A percentile compares a stretch with the other conserved stretches of the same genome.
These are phyloP conservation scores for Taurulus bubalis DNA, from an alignment of 2,113 vertebrate genomes.

Conservation along the genomic window DNA sequence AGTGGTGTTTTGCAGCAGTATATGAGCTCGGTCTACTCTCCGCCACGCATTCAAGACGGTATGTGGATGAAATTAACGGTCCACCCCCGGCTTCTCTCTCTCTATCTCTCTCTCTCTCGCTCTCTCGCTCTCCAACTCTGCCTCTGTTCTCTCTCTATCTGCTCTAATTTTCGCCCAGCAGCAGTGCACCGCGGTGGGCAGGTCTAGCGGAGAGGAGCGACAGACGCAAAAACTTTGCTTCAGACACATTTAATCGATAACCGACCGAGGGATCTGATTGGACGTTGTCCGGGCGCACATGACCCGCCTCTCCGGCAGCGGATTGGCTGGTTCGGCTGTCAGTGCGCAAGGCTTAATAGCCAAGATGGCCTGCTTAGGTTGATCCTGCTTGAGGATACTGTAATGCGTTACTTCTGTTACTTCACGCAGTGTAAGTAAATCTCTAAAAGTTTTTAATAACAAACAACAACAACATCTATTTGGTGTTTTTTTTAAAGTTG, in stretches of 20 bases:
- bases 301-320: slow-evolving; percentile 45
- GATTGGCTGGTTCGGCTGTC: slow-evolving; percentile 74
- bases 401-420: slow-evolving; percentile 11
- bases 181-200: slow-evolving; percentile 56
- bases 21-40: slow-evolving; percentile 55
- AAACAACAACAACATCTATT: background rate
- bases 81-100: slow-evolving; percentile 65
- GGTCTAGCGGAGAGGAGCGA: slow-evolving; percentile 60
- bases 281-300: slow-evolving; percentile 23
- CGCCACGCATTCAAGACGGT: slow-evolving; percentile 74
- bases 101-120: slow-evolving; percentile 44
- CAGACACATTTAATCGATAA: slow-evolving; percentile 73
- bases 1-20: slow-evolving; percentile 61
- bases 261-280: slow-evolving; percentile 69
- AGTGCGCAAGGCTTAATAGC: slow-evolving; percentile 37
- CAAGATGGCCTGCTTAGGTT: slow-evolving; percentile 63
- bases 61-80: slow-evolving; percentile 77
- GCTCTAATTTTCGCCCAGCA: slow-evolving; percentile 36
- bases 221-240: slow-evolving; percentile 78
- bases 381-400: slow-evolving; percentile 28
- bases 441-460: background rate
- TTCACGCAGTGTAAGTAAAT: background rate
- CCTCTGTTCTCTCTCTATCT: slow-evolving; percentile 53
- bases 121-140: slow-evolving; percentile 40
- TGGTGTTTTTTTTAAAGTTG: background rate